Percentiles rank a stretch among this genome's conserved stretches.
These are phyloP conservation scores for Stenurella melanura DNA, from an alignment of 2,888 invertebrate species.

Conservation along the genomic window DNA sequence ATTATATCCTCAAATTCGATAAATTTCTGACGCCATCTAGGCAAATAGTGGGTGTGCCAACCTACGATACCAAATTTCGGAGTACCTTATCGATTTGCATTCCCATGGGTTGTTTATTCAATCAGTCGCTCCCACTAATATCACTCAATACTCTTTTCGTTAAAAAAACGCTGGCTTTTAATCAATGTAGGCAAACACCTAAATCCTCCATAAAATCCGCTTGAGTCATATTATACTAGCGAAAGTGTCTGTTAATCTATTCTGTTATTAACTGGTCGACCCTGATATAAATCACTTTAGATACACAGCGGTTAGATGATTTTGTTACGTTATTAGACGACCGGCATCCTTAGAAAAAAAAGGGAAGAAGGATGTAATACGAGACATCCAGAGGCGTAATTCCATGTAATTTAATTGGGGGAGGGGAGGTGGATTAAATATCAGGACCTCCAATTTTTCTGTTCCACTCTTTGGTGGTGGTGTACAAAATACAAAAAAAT, in stretches of 20 bases:
- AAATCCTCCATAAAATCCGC: conserved; percentile 23
- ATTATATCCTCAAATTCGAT: neutral
- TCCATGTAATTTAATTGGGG: too few relatives aligned
- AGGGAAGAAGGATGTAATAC: conserved; percentile 11
- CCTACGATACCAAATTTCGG: neutral
- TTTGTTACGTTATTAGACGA: neutral
- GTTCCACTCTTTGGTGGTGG: too few relatives aligned
- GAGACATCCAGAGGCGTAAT: neutral
- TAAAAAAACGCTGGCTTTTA: neutral
- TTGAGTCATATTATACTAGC: conserved; percentile 4
- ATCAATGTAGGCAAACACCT: neutral
- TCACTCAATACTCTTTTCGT: neutral
- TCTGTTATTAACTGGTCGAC: conserved; percentile 26
- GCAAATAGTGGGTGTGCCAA: neutral
- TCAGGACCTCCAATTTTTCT: too few relatives aligned
- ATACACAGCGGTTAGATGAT: neutral
- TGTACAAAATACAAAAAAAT: too few relatives aligned
- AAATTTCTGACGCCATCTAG: neutral
- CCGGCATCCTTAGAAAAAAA: conserved; percentile 6
- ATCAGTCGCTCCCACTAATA: neutral
- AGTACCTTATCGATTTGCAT: neutral
- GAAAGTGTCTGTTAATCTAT: neutral
- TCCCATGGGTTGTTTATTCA: neutral
- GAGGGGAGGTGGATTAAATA: too few relatives aligned
- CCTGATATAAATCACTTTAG: conserved; percentile 15